phyloP scores from a whole-genome alignment of 2,113 vertebrate genomes.

The Microcebus tavaratra region DNA sequence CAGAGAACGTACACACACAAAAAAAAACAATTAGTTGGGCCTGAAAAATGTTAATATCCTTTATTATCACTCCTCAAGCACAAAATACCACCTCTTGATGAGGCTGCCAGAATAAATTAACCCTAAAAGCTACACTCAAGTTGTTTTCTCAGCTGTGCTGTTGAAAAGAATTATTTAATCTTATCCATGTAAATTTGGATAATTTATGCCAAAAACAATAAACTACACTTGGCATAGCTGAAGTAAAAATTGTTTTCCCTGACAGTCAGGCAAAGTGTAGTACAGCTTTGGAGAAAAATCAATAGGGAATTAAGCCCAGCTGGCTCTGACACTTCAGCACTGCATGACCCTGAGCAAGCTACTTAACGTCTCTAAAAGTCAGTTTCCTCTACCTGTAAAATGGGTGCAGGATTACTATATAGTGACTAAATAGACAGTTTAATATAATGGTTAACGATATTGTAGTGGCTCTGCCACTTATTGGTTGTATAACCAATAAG shows the following conservation, averaged over 20 bases:
- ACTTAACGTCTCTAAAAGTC: background rate
- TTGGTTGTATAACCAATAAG: background rate
- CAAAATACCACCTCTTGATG: background rate
- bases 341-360: background rate
- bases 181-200: background rate
- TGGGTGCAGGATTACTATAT: background rate
- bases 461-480: background rate
- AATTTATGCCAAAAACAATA: background rate
- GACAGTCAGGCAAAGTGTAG: background rate
- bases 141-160: background rate
- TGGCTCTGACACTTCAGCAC: background rate
- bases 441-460: background rate
- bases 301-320: background rate
- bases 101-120: constrained; percentile 36
- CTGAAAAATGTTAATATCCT: background rate
- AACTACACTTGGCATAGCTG: background rate
- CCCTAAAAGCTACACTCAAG: background rate
- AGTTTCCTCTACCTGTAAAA: background rate
- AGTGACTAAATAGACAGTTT: background rate
- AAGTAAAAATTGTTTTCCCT: constrained; percentile 12
- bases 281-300: background rate
- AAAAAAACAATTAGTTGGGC: background rate
- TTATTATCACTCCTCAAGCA: background rate
- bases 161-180: constrained; percentile 10
- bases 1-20: background rate